A percentile compares a stretch with the other conserved stretches of the same genome.
Conservation (phyloP, 2,888 invertebrate genomes). For the Odontocerum albicorne region DNA sequence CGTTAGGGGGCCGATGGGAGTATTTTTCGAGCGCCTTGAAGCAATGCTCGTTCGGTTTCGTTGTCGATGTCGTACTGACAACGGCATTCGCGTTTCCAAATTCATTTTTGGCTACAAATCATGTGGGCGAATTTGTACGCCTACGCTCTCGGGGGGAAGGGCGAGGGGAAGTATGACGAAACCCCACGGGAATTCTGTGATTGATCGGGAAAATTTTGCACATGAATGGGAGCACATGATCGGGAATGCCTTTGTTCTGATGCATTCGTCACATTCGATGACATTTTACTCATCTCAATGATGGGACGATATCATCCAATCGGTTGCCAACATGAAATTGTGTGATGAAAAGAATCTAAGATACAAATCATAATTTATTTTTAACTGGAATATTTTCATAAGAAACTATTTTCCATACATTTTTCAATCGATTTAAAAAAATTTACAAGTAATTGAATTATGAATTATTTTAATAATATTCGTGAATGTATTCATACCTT, state of each 20-base stretch:
- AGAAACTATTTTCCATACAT: no score
- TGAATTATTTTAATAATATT: no score
- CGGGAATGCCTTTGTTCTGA: background rate
- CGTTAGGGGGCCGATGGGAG: background rate
- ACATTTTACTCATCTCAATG: no score
- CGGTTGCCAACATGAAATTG: no score
- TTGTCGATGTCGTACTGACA: slow-evolving; percentile 23
- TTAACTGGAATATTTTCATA: no score
- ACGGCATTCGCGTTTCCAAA: background rate
- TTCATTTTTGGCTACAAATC: slow-evolving; percentile 4
- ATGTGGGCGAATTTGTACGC: slow-evolving; percentile 13
- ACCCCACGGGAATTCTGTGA: background rate
- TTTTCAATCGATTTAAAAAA: no score
- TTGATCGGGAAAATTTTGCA: background rate
- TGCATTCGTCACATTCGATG: no score
- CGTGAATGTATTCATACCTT: no score
- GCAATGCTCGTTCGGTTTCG: slow-evolving; percentile 21
- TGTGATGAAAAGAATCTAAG: no score
- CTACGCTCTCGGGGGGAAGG: background rate
- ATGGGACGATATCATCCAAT: no score
- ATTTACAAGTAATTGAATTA: no score
- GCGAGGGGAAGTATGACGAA: background rate
- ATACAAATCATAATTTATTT: no score
- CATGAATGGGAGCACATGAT: background rate
- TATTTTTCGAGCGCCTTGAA: slow-evolving; percentile 13